Evolutionary conservation across 2,113 vertebrate species (phyloP), one percentile per base, ranked within the genome.

Genomic region (Paralichthys olivaceus): DNA sequence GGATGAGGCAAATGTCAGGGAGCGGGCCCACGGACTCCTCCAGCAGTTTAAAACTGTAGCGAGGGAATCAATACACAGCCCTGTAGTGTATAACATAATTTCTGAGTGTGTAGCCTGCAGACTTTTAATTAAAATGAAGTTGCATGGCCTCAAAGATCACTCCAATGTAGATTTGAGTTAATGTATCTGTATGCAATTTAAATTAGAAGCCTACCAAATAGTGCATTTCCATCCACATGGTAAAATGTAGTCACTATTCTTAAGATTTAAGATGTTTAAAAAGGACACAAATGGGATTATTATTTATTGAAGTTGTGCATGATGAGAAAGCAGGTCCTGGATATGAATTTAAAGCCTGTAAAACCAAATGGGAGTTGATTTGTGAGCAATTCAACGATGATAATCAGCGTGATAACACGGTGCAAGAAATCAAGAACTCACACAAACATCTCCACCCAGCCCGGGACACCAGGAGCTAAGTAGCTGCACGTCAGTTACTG

Each of bases 401-500:
- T 75, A 56, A 72, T 80, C 4, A 59, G 54, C 5, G 22, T 61
- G 59, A 68, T 59, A 67, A 57, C 22, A 56, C 17, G 43, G 32
- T 66, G 58, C 37, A 11, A 54, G 53, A 22, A 45, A 47, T 15
- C 25, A 20, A n/a, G n/a, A 32, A 45, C 62, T 64, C 64, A 64
- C 71, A 80, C 61, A 81, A 75, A 84, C 72, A 81, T 87, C 72
- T 84, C 84, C 85, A 84, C 77, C 78, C 78, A 73, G 77, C 74
- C 49, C 84, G 70, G 72, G 60, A 81, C 84, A 84, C 59, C 68
- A 51, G 25, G 73, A 79, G 77, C 79, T 69, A 63, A 89, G 86
- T 84, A 85, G 75, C 69, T 84, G 66, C 68, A 88, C 86, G 88
- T 83, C 86, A 87, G 72, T 69, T 87, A 61, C 74, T 63, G 75